Evolutionary conservation across 2,113 vertebrate species (phyloP).

Genomic region (Odontesthes bonariensis): DNA sequence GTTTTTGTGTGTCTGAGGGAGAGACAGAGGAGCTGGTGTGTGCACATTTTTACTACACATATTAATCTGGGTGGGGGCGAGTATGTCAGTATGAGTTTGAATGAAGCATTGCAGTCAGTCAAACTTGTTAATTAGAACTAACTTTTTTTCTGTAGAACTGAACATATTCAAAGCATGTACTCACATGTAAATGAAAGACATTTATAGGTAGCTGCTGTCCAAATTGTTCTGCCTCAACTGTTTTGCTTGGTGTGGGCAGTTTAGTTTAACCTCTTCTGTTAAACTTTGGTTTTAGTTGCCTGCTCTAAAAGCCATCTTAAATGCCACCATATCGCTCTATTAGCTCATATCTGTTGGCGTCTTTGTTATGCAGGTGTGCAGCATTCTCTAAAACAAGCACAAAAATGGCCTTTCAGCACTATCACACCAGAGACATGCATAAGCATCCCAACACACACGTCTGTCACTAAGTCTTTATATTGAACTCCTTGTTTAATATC

Average conservation of each 20-base stretch:
- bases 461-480: slow-evolving; percentile 13
- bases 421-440: background rate
- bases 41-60: slow-evolving; percentile 16
- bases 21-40: slow-evolving; percentile 10
- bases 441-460: slow-evolving; percentile 7
- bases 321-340: background rate
- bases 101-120: slow-evolving; percentile 28
- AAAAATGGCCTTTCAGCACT: slow-evolving; percentile 1
- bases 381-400: background rate
- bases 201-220: background rate
- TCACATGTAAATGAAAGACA: background rate
- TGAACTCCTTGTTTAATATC: slow-evolving; percentile 53
- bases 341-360: background rate
- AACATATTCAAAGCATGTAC: background rate
- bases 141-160: slow-evolving; percentile 4
- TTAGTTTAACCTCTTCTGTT: background rate
- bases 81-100: slow-evolving; percentile 21
- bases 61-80: slow-evolving; percentile 24
- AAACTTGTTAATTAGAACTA: slow-evolving; percentile 31
- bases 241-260: background rate
- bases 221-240: background rate
- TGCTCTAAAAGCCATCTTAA: background rate
- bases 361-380: slow-evolving; percentile 5
- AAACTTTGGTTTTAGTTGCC: background rate
- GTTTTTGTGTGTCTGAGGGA: slow-evolving; percentile 25